Evolutionary conservation across 1,140 invertebrate genomes (phyloP).

Genomic region (Tetranychus urticae): DNA sequence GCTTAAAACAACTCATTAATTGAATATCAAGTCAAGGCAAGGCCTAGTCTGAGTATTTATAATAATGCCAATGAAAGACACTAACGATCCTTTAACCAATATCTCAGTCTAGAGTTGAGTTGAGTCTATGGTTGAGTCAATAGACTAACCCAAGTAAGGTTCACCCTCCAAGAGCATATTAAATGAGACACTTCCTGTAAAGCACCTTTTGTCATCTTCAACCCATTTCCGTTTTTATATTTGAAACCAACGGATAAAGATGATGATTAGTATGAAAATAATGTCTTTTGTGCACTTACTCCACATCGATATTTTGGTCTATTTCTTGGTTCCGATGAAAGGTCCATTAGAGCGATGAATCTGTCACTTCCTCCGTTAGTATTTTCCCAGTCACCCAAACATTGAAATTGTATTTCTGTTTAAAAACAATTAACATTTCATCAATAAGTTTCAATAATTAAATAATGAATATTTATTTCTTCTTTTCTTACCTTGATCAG

Average conservation of each 20-base stretch:
- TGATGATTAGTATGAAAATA: background rate
- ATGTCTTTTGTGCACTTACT: slow-evolving; percentile 18
- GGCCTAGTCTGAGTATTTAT: no score
- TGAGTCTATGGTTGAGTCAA: no score
- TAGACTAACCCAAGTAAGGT: no score
- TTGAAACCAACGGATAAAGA: background rate
- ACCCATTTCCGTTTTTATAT: background rate
- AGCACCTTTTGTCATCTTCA: background rate
- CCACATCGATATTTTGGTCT: slow-evolving; percentile 39
- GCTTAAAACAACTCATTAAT: no score
- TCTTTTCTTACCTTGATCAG: no score
- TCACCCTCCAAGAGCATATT: no score
- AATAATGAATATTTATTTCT: background rate
- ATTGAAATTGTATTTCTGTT: slow-evolving; percentile 36
- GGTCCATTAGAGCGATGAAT: slow-evolving; percentile 36
- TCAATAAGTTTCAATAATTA: background rate
- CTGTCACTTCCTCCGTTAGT: slow-evolving; percentile 24
- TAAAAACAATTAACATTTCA: background rate
- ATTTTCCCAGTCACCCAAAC: slow-evolving; percentile 38
- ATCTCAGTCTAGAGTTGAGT: no score
- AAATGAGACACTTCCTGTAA: no score
- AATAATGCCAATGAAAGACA: no score
- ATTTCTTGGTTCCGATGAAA: slow-evolving; percentile 19
- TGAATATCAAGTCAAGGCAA: no score
- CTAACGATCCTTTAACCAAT: no score